Conservation (phyloP, 64 coral and sea anemone genomes). For the Actinia tenebrosa region DNA sequence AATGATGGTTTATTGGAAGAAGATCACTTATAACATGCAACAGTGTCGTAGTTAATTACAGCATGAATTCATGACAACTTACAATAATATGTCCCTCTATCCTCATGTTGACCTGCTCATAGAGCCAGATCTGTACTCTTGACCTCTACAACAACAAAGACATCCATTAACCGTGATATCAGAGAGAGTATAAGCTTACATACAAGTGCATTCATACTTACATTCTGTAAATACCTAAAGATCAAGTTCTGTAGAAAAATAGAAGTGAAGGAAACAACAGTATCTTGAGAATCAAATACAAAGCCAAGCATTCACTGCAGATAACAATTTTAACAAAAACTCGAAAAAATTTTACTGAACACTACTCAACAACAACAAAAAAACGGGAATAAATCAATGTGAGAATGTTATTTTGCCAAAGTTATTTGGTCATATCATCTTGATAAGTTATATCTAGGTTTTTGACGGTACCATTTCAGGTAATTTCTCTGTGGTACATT, state of each 20-base stretch:
- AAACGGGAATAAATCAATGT: neutral
- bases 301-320: neutral
- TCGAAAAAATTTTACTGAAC: no score
- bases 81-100: conserved; percentile 99
- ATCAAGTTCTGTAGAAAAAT: conserved; percentile 58
- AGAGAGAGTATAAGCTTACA: no score
- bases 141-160: conserved; percentile 55
- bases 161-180: neutral
- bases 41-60: no score
- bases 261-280: neutral
- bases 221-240: conserved; percentile 98
- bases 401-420: neutral
- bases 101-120: conserved; percentile 95
- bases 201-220: conserved; percentile 53
- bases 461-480: neutral
- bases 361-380: neutral
- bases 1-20: no score
- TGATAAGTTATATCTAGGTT: neutral
- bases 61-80: conserved; percentile 11
- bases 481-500: neutral
- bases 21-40: no score
- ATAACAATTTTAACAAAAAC: neutral
- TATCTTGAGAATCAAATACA: neutral
- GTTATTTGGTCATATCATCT: neutral
- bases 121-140: conserved; percentile 97